Base-by-base conservation (phyloP, 2,113 vertebrate species). In the Rhipidura dahli region DNA sequence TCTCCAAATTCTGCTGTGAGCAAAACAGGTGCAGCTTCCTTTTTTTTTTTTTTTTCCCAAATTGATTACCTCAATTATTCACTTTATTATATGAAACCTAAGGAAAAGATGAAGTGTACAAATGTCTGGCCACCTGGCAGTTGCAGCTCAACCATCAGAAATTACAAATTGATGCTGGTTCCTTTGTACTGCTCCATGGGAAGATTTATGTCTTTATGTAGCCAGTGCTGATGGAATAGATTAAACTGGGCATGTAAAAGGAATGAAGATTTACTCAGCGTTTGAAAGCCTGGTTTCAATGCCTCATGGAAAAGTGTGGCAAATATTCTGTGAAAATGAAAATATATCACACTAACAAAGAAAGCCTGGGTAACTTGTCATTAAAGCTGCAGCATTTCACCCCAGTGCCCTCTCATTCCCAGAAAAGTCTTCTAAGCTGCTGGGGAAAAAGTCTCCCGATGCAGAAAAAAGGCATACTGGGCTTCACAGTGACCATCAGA, bases 141-240 rank as follows among this genome's bases (percentile, higher is more conserved):
- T 64, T 90, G 72, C 81, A 88, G 54, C 40, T 93, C 71, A 84
- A 53, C 90, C 76, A 82, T 94, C 94, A 42, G n/a, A 93, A 96
- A 95, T 95, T 90, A 95, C 78, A 91, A 95, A 97, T 91, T 92
- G 83, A 93, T 66, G 68, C 66, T 92, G 61, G 75, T 82, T 96
- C 42, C 87, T 96, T 95, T 95, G 64, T 83, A 80, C 21, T 35
- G 45, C 89, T 97, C 75, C 75, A 70, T 39, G 44, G 65, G 80
- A 95, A 94, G 81, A 96, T 95, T 96, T 96, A 95, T 92, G 72
- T 72, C 80, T 82, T 88, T 87, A 76, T 79, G 81, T 87, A 95
- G 90, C 57, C 65, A 64, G 78, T 72, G 85, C 86, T 95, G 93
- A 96, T 83, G 47, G 86, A 96, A 95, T 88, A 83, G 94, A 97